phyloP scores from a whole-genome alignment of 2,113 vertebrate species.

The Illadopsis cleaveri region DNA sequence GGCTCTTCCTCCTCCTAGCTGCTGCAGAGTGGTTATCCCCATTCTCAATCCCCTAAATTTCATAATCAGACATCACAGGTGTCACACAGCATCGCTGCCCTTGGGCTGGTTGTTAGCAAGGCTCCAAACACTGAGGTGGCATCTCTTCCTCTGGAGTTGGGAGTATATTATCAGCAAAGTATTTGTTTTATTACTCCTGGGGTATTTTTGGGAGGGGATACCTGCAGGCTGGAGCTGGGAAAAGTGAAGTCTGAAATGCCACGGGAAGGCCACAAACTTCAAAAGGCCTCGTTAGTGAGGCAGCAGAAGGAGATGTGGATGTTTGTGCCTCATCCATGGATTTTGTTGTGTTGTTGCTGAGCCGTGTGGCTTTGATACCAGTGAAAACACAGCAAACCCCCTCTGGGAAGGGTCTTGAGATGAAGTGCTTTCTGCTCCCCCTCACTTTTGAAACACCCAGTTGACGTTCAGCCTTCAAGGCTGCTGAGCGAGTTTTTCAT shows the following conservation, averaged over 20 bases:
- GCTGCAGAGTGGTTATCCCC: background rate
- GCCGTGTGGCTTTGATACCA: background rate
- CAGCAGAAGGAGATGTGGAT: background rate
- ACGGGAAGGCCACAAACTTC: background rate
- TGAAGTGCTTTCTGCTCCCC: background rate
- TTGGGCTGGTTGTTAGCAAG: fast-evolving
- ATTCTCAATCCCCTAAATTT: background rate
- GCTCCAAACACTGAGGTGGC: background rate
- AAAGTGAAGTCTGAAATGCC: background rate
- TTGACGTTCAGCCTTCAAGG: background rate
- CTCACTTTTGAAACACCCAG: background rate
- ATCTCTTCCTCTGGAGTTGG: background rate
- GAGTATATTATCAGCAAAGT: background rate
- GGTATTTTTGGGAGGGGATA: background rate
- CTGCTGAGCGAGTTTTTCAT: background rate
- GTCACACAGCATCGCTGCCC: fast-evolving
- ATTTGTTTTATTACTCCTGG: background rate
- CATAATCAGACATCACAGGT: background rate
- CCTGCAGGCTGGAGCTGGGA: background rate
- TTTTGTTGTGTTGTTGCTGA: background rate
- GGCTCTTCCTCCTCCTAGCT: background rate
- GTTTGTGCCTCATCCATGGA: fast-evolving
- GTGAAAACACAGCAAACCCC: background rate
- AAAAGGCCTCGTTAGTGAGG: background rate
- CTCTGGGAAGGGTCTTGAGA: background rate